phyloP scores from a whole-genome alignment of 37 sponge, comb jelly and placozoan genomes.

The Aphrocallistes beatrix region DNA sequence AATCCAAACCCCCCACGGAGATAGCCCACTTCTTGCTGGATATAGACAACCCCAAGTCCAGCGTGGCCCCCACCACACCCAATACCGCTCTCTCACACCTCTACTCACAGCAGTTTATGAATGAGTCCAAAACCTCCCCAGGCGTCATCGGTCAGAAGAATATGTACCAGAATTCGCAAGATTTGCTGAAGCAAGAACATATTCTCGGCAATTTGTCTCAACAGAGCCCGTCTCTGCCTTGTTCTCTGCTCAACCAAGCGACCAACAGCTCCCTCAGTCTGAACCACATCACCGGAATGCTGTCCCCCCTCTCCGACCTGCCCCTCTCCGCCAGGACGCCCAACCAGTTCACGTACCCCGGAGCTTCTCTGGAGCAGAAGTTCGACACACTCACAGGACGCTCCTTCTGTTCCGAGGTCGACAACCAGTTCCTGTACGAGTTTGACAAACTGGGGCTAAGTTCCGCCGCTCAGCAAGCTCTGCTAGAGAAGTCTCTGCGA shows the following conservation, averaged over 20 bases:
- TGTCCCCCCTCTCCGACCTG: not conserved
- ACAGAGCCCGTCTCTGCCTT: not conserved
- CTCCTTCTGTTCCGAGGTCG: conserved; percentile 5
- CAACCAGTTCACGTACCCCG: conserved; percentile 6
- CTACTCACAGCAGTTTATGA: not conserved
- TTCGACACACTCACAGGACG: not conserved
- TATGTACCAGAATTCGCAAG: not conserved
- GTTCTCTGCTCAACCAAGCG: not conserved
- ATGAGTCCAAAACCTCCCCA: not conserved
- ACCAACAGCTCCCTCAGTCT: not conserved
- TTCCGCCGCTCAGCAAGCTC: not conserved
- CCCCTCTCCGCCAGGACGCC: not conserved
- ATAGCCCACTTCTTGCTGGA: not conserved
- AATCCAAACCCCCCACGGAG: not conserved
- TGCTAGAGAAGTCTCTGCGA: not conserved
- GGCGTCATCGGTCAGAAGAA: conserved; percentile 1
- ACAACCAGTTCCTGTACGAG: conserved; percentile 7
- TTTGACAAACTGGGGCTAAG: not conserved
- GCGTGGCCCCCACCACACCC: not conserved
- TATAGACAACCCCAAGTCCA: not conserved
- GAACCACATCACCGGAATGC: not conserved
- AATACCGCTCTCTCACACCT: not conserved
- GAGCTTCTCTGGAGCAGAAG: not conserved
- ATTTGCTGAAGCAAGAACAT: not conserved
- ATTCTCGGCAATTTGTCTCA: not conserved